Evolutionary conservation across 2,888 invertebrate species (phyloP).

Genomic region (Lycocerus yunnanus): DNA sequence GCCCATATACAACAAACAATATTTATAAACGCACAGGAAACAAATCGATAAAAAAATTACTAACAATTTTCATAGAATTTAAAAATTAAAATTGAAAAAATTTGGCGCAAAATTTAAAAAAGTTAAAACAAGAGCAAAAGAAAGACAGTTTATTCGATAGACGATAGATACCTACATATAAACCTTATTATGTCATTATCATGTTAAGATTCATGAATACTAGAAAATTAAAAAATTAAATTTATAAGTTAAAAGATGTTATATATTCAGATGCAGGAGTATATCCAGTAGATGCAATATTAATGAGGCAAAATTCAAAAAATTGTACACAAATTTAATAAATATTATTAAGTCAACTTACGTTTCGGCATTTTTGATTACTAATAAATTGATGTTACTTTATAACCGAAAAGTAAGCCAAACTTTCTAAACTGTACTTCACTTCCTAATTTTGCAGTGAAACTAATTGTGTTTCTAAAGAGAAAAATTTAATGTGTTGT

Average conservation of each 20-base stretch:
- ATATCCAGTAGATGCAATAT: too few relatives aligned
- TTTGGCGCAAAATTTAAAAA: neutral
- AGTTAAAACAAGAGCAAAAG: neutral
- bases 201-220: too few relatives aligned
- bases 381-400: neutral
- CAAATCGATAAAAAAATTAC: neutral
- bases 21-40: neutral
- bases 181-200: too few relatives aligned
- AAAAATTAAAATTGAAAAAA: neutral
- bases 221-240: too few relatives aligned
- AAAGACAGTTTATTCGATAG: neutral
- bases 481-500: neutral
- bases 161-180: too few relatives aligned
- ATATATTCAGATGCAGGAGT: too few relatives aligned
- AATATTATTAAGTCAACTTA: neutral
- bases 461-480: conserved; percentile 10
- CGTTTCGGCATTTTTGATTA: neutral
- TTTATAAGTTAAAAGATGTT: too few relatives aligned
- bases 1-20: neutral
- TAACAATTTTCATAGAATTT: neutral
- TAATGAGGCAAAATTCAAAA: neutral
- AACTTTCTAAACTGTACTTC: neutral
- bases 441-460: conserved; percentile 12
- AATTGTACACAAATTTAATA: neutral
- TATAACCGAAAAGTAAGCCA: neutral